Percentiles rank a stretch among this genome's conserved stretches.
Conservation (phyloP, 2,797 vertebrate genomes). For the Sebastes matsubarae region DNA sequence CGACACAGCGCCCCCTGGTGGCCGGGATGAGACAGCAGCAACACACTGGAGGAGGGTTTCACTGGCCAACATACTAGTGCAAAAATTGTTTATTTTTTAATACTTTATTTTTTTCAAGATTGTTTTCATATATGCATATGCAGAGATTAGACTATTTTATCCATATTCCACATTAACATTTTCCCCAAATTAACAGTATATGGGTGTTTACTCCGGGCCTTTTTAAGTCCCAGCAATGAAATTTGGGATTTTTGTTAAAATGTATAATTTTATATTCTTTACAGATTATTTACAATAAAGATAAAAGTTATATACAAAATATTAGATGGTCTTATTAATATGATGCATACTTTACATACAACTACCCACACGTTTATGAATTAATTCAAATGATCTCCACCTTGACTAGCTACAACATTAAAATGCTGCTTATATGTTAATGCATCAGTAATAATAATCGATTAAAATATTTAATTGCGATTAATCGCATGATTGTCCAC, state of each 20-base stretch:
- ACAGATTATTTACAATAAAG: background rate
- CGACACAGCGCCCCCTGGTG: slow-evolving; percentile 56
- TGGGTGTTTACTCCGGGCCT: rapidly evolving
- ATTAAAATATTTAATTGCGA: too few relatives aligned
- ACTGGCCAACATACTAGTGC: too few relatives aligned
- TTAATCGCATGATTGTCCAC: too few relatives aligned
- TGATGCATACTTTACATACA: background rate
- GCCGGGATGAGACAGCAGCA: background rate
- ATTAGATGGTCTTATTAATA: background rate
- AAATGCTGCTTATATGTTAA: background rate
- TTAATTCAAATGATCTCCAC: background rate
- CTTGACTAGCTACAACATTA: background rate
- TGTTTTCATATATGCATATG: too few relatives aligned
- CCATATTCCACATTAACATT: background rate
- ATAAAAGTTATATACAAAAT: background rate
- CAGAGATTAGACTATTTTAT: background rate
- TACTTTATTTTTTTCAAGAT: too few relatives aligned
- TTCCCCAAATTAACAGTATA: background rate
- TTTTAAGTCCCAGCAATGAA: too few relatives aligned
- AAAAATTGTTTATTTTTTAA: too few relatives aligned
- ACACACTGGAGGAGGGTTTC: too few relatives aligned
- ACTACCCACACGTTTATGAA: background rate
- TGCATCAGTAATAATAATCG: background rate
- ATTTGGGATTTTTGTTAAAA: too few relatives aligned
- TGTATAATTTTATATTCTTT: background rate